Percentiles rank a stretch among this genome's conserved stretches.
phyloP scores from a whole-genome alignment of 2,888 invertebrate genomes.

The Lepidochrysops patricia region DNA sequence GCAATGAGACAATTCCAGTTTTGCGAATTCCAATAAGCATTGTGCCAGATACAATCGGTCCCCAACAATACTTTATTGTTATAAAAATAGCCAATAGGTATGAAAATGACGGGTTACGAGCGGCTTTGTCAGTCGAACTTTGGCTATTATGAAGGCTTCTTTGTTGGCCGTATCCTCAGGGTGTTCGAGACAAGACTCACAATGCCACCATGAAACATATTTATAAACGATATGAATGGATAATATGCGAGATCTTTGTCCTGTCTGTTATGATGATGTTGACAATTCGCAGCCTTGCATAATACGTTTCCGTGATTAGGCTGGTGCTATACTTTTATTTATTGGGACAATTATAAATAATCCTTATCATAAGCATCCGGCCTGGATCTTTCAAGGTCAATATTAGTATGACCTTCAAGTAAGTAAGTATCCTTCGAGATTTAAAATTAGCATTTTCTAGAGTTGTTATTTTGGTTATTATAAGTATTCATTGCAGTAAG shows the following conservation, averaged over 20 bases:
- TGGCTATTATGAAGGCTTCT: slow-evolving; percentile 60
- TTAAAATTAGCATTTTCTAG: background rate
- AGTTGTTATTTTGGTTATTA: too few relatives aligned
- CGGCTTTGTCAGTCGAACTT: slow-evolving; percentile 56
- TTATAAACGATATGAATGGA: slow-evolving; percentile 72
- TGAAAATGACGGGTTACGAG: slow-evolving; percentile 70
- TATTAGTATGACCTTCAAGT: background rate
- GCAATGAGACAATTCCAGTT: slow-evolving; percentile 67
- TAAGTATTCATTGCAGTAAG: too few relatives aligned
- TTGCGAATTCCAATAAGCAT: slow-evolving; percentile 61
- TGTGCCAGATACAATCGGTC: slow-evolving; percentile 49
- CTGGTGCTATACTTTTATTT: background rate
- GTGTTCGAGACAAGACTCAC: slow-evolving; percentile 56
- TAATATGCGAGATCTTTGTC: slow-evolving; percentile 56
- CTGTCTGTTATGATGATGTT: slow-evolving; percentile 20
- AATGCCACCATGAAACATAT: slow-evolving; percentile 40
- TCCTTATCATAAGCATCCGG: slow-evolving; percentile 46
- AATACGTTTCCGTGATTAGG: slow-evolving; percentile 21
- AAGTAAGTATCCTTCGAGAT: background rate
- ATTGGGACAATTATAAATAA: background rate
- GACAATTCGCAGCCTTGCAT: slow-evolving; percentile 25
- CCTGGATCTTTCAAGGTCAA: too few relatives aligned
- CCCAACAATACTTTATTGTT: slow-evolving; percentile 65
- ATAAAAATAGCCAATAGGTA: slow-evolving; percentile 72
- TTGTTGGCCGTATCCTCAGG: slow-evolving; percentile 67